These are phyloP conservation scores for Chiloscyllium plagiosum DNA, from an alignment of 2,113 vertebrate species.

Conservation along the genomic window DNA sequence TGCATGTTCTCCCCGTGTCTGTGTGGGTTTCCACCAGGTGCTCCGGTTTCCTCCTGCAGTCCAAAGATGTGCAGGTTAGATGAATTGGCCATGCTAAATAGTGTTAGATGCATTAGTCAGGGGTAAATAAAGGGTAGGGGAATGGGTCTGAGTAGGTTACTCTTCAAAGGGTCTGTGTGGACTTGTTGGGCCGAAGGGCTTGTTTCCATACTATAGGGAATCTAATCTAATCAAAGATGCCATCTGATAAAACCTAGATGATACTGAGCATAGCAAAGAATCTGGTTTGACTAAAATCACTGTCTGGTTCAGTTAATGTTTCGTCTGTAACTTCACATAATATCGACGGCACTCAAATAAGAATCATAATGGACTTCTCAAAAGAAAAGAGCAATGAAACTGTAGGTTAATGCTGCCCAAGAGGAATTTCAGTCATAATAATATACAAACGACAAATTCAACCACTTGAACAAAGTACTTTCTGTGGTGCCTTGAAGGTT, in stretches of 20 bases:
- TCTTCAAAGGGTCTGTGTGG: too few species aligned
- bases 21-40: too few species aligned
- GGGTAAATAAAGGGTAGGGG: too few species aligned
- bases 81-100: too few species aligned
- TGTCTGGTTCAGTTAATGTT: slow-evolving; percentile 10
- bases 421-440: slow-evolving; percentile 13
- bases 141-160: too few species aligned
- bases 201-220: too few species aligned
- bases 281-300: slow-evolving; percentile 21
- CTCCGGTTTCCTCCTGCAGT: too few species aligned
- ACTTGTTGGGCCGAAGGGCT: too few species aligned
- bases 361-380: slow-evolving; percentile 3
- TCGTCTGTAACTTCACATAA: background rate
- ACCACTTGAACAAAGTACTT: slow-evolving; percentile 30
- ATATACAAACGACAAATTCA: slow-evolving; percentile 11
- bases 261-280: background rate
- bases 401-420: slow-evolving; percentile 29
- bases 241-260: background rate
- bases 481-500: slow-evolving; percentile 17
- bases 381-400: slow-evolving; percentile 25
- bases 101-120: too few species aligned
- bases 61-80: too few species aligned
- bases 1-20: too few species aligned
- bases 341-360: background rate
- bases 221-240: too few species aligned